Conservation (phyloP, 2,113 vertebrate genomes). For the Mionectes macconnelli region DNA sequence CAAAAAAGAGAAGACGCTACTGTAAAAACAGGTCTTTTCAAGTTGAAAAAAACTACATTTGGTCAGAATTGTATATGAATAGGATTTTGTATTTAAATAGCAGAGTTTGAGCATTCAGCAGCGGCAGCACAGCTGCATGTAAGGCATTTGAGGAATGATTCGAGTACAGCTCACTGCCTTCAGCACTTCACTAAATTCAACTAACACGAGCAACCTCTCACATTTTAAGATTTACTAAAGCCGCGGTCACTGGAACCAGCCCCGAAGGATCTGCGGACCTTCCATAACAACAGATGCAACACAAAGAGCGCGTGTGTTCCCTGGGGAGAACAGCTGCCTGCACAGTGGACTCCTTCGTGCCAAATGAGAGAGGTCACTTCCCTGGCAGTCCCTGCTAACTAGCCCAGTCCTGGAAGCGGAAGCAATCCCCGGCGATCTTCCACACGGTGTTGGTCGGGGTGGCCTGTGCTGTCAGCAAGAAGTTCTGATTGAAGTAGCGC, state of each 20-base stretch:
- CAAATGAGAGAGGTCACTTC: background rate
- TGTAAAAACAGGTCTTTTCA: background rate
- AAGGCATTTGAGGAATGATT: constrained; percentile 58
- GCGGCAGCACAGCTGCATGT: background rate
- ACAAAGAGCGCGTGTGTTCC: background rate
- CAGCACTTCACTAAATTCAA: background rate
- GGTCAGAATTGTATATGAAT: background rate
- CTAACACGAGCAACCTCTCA: constrained; percentile 31
- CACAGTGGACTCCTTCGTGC: background rate
- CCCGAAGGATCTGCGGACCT: background rate
- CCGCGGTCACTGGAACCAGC: background rate
- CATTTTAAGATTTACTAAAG: background rate
- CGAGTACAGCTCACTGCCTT: background rate
- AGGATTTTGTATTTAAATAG: background rate
- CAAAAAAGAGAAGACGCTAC: background rate
- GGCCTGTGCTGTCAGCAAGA: constrained; percentile 89
- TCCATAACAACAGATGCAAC: background rate
- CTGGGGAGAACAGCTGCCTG: background rate
- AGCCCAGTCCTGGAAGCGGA: constrained; percentile 95
- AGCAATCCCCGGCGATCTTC: constrained; percentile 97
- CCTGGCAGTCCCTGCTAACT: constrained; percentile 55
- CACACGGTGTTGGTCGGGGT: constrained; percentile 90
- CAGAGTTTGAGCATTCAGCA: background rate
- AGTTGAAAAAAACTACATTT: background rate
- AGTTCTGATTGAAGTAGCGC: constrained; percentile 95